These are phyloP conservation scores for Pandemis heparana DNA, from an alignment of 2,888 invertebrate species.

Conservation along the genomic window DNA sequence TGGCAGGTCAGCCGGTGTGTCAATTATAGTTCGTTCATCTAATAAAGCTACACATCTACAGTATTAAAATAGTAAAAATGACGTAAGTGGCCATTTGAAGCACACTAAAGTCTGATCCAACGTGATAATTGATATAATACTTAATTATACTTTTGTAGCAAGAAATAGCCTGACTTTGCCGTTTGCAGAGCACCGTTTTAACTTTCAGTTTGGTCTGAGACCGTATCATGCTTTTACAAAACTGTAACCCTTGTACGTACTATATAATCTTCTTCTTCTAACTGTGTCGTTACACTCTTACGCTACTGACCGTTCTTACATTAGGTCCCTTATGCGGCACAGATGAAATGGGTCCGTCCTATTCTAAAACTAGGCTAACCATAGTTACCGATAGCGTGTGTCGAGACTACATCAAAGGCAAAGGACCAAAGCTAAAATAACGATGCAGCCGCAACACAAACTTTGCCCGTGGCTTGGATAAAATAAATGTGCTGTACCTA, in stretches of 20 bases:
- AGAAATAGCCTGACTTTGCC: background rate
- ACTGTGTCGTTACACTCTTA: too few species aligned
- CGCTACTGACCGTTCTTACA: too few species aligned
- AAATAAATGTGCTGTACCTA: background rate
- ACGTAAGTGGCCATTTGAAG: conserved; percentile 49
- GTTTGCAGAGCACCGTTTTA: too few species aligned
- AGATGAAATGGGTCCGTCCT: too few species aligned
- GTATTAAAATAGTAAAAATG: conserved; percentile 64
- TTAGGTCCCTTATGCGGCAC: too few species aligned
- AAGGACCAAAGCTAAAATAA: background rate
- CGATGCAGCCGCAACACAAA: background rate
- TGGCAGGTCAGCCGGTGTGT: conserved; percentile 83
- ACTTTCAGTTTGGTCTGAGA: too few species aligned
- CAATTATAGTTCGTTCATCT: conserved; percentile 82
- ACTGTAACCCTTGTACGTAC: too few species aligned
- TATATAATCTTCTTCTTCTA: too few species aligned
- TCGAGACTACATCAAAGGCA: background rate
- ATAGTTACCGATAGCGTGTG: too few species aligned
- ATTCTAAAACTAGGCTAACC: too few species aligned
- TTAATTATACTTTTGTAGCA: background rate
- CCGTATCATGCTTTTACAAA: too few species aligned
- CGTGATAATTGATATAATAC: background rate
- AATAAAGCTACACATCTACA: conserved; percentile 74
- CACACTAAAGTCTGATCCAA: background rate
- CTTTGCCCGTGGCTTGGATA: background rate